Conservation (phyloP, 2,113 vertebrate species). For the Panthera tigris region DNA sequence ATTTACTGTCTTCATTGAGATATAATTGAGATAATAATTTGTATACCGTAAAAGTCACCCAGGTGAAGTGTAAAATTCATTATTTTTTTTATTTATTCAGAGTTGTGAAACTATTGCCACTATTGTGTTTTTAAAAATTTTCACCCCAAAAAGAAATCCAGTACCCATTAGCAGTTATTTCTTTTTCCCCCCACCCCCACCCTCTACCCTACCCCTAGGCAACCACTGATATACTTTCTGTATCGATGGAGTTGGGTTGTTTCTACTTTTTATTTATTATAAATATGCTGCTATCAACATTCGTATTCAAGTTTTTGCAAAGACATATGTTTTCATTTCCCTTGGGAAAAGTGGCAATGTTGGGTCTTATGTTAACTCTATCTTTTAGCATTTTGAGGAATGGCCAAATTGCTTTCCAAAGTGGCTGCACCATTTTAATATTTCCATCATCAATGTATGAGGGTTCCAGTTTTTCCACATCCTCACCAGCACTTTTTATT, state of each 20-base stretch:
- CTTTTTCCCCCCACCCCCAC: neutral
- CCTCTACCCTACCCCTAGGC: neutral
- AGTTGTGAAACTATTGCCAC: neutral
- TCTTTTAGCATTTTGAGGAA: neutral
- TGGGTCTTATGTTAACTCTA: neutral
- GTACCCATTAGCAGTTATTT: neutral
- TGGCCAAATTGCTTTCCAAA: slow-evolving; percentile 1
- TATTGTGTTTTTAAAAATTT: neutral
- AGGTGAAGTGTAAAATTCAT: neutral
- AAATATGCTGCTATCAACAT: slow-evolving; percentile 16
- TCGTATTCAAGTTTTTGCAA: neutral
- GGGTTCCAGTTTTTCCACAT: neutral
- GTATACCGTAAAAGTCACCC: neutral
- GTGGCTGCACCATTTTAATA: neutral
- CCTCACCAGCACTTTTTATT: slow-evolving; percentile 6
- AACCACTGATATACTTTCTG: neutral
- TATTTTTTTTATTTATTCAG: slow-evolving; percentile 6
- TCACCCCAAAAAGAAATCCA: slow-evolving; percentile 2
- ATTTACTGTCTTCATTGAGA: neutral
- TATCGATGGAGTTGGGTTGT: neutral
- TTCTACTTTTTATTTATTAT: slow-evolving; percentile 12
- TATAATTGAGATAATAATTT: neutral
- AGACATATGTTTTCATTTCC: slow-evolving; percentile 32
- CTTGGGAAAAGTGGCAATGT: neutral
- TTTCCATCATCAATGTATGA: neutral